A percentile compares a stretch with the other conserved stretches of the same genome.
Evolutionary conservation across 2,888 invertebrate species (phyloP).

Genomic region (Candidula unifasciata): DNA sequence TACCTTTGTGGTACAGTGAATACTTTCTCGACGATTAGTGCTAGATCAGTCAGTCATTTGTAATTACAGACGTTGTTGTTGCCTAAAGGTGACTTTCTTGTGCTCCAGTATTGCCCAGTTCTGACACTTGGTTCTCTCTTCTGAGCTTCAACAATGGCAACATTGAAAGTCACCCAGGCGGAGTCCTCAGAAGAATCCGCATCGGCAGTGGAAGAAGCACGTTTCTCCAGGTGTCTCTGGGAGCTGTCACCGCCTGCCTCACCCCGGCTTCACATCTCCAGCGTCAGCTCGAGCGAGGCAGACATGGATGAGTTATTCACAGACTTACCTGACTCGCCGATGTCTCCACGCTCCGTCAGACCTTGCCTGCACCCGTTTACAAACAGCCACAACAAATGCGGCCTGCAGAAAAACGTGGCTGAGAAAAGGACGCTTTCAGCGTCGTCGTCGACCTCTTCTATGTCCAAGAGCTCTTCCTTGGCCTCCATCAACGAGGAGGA

Average conservation of each 20-base stretch:
- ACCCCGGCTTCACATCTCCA: background rate
- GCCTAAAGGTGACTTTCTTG: no score
- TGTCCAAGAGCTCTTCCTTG: constrained; percentile 40
- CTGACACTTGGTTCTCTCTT: no score
- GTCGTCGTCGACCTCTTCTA: constrained; percentile 43
- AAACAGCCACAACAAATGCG: background rate
- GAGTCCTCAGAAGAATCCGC: background rate
- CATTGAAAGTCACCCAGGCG: background rate
- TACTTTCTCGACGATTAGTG: no score
- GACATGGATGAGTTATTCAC: constrained; percentile 28
- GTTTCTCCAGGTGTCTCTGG: background rate
- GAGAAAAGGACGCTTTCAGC: constrained; percentile 30
- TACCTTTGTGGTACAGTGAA: no score
- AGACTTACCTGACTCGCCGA: background rate
- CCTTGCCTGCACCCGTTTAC: background rate
- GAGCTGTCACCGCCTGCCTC: constrained; percentile 15
- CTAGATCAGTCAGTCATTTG: no score
- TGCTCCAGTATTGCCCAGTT: no score
- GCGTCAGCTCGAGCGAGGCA: no score
- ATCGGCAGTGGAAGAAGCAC: background rate
- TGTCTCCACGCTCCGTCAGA: background rate
- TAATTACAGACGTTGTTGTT: no score
- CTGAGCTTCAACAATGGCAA: background rate
- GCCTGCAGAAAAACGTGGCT: background rate
- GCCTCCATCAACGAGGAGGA: constrained; percentile 55